A percentile compares a stretch with the other conserved stretches of the same genome.
These are phyloP conservation scores for Pollenia amentaria DNA, from an alignment of 2,888 invertebrate species.

Conservation along the genomic window DNA sequence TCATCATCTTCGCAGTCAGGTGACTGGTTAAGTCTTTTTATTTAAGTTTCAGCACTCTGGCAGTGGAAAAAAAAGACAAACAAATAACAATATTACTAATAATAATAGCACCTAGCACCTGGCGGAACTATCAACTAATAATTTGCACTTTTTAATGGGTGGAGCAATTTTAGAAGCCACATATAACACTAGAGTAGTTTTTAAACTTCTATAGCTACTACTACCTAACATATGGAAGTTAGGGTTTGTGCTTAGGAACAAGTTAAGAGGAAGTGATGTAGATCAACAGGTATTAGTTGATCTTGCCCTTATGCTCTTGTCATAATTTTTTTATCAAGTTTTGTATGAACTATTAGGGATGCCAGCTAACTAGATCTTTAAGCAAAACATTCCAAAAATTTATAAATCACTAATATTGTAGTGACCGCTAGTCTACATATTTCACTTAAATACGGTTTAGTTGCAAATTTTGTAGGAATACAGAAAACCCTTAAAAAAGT, in stretches of 20 bases:
- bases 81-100: slow-evolving; percentile 54
- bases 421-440: too few species aligned
- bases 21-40: slow-evolving; percentile 5
- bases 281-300: slow-evolving; percentile 46
- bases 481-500: too few species aligned
- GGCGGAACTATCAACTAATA: slow-evolving; percentile 83
- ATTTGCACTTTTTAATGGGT: slow-evolving; percentile 83
- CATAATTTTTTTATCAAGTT: slow-evolving; percentile 9
- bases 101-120: slow-evolving; percentile 81
- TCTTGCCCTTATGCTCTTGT: slow-evolving; percentile 43
- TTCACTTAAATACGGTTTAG: too few species aligned
- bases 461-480: too few species aligned
- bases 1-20: not conserved
- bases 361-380: slow-evolving; percentile 2
- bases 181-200: slow-evolving; percentile 3
- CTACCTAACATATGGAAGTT: not conserved
- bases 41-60: slow-evolving; percentile 41
- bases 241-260: slow-evolving; percentile 13
- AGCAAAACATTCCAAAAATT: too few species aligned
- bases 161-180: slow-evolving; percentile 49
- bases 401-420: too few species aligned
- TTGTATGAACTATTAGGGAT: slow-evolving; percentile 1
- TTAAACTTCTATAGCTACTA: slow-evolving; percentile 1
- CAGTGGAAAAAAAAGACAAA: not conserved
- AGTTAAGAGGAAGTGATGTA: slow-evolving; percentile 53